phyloP scores from a whole-genome alignment of 2,888 invertebrate species.

The Amblyjoppa proteus region DNA sequence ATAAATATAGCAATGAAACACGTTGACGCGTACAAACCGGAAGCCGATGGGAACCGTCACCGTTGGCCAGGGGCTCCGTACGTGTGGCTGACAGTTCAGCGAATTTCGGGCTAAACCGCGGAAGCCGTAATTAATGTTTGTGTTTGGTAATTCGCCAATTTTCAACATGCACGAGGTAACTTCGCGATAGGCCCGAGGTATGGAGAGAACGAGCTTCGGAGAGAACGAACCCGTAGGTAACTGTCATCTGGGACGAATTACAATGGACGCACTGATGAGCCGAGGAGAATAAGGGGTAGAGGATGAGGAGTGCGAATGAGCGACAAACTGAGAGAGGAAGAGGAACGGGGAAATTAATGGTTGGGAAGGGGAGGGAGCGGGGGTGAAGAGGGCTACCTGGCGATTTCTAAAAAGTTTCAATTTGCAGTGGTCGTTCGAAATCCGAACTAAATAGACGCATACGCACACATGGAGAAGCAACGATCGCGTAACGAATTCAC shows the following conservation, averaged over 20 bases:
- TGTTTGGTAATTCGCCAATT: constrained; percentile 65
- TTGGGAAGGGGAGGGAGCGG: neutral
- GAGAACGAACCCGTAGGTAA: constrained; percentile 38
- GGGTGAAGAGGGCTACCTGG: neutral
- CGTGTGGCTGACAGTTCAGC: constrained; percentile 63
- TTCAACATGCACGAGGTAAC: constrained; percentile 58
- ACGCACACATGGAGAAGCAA: neutral
- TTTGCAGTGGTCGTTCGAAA: constrained; percentile 13
- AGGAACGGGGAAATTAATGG: neutral
- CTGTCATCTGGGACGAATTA: constrained; percentile 56
- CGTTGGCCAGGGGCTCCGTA: constrained; percentile 41
- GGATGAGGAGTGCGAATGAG: constrained; percentile 19
- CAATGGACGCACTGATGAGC: constrained; percentile 60
- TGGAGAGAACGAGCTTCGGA: constrained; percentile 7
- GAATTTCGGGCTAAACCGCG: constrained; percentile 58
- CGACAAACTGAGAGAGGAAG: neutral
- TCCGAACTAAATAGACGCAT: constrained; percentile 5
- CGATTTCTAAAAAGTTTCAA: constrained; percentile 35
- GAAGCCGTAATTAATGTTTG: constrained; percentile 66
- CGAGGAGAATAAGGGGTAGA: constrained; percentile 21
- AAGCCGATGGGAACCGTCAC: constrained; percentile 27
- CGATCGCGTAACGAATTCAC: constrained; percentile 30
- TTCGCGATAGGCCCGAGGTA: constrained; percentile 35
- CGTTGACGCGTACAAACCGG: constrained; percentile 13
- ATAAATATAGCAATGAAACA: constrained; percentile 47